These are phyloP conservation scores for Orthonychiurus folsomi DNA, from an alignment of 2,888 invertebrate genomes.

Conservation along the genomic window DNA sequence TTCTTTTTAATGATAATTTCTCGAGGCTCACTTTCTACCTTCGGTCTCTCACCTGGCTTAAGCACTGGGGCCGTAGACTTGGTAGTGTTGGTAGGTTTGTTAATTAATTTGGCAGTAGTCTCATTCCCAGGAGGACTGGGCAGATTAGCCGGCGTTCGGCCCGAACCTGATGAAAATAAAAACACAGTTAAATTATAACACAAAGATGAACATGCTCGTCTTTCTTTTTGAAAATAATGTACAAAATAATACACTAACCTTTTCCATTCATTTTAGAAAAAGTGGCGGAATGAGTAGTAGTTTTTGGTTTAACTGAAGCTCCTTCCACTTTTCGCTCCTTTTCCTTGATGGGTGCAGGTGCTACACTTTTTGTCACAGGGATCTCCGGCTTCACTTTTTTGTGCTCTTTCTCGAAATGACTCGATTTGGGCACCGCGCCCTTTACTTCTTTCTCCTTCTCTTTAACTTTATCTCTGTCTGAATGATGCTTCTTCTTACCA, in stretches of 20 bases:
- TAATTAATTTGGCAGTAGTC: neutral
- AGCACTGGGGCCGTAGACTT: neutral
- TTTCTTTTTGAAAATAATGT: neutral
- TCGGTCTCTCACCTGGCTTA: neutral
- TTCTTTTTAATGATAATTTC: slow-evolving; percentile 36
- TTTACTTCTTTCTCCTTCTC: slow-evolving; percentile 10
- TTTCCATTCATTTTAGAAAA: neutral
- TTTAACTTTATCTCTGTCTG: slow-evolving; percentile 17
- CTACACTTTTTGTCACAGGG: neutral
- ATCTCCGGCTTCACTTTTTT: neutral
- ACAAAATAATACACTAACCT: neutral
- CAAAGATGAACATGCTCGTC: no score
- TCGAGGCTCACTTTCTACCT: slow-evolving; percentile 5
- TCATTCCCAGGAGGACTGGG: neutral
- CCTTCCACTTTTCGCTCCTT: neutral
- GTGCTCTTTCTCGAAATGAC: neutral
- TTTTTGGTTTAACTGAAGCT: no score
- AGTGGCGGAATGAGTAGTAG: neutral
- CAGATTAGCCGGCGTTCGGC: no score
- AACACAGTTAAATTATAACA: no score
- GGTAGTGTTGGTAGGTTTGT: no score
- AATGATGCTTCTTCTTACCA: slow-evolving; percentile 12
- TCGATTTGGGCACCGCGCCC: neutral
- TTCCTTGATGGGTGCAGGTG: neutral
- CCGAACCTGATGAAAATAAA: no score